These are phyloP conservation scores for Aurelia sp. DNA, from an alignment of 30 jellyfish, hydroid and myxozoan genomes.

Conservation along the genomic window DNA sequence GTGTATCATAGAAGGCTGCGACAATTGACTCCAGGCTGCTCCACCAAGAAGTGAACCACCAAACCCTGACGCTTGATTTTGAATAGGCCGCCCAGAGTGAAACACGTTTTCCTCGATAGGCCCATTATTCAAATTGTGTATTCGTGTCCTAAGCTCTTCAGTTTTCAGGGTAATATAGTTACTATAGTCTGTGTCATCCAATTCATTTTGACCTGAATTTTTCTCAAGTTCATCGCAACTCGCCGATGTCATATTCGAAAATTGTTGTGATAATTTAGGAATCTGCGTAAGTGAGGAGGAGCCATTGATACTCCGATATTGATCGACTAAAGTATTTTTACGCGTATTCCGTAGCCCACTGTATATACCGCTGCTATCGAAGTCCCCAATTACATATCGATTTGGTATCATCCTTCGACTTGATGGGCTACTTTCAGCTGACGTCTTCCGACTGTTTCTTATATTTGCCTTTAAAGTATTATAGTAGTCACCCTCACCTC, in stretches of 20 bases:
- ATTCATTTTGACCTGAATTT: background rate
- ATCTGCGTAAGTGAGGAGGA: slow-evolving; percentile 57
- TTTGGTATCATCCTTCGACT: slow-evolving; percentile 34
- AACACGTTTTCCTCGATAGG: slow-evolving; percentile 13
- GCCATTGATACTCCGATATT: slow-evolving; percentile 24
- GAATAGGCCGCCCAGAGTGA: background rate
- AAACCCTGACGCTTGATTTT: slow-evolving; percentile 23
- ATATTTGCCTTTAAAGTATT: slow-evolving; percentile 15
- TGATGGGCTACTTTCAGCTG: slow-evolving; percentile 36
- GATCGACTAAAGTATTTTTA: slow-evolving; percentile 15
- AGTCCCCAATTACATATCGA: slow-evolving; percentile 84
- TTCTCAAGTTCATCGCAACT: slow-evolving; percentile 41
- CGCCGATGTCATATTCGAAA: background rate
- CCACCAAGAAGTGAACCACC: slow-evolving; percentile 39
- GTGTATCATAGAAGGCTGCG: slow-evolving; percentile 55
- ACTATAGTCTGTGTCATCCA: background rate
- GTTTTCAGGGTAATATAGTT: background rate
- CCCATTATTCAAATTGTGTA: slow-evolving; percentile 19
- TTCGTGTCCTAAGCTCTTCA: slow-evolving; percentile 1
- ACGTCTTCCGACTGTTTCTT: background rate
- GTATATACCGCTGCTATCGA: slow-evolving; percentile 89
- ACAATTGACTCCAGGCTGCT: slow-evolving; percentile 74
- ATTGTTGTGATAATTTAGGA: slow-evolving; percentile 18
- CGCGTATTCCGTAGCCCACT: slow-evolving; percentile 52
- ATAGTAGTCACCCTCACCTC: background rate